These are phyloP conservation scores for Kryphioiulus occultus DNA, from an alignment of 2,888 invertebrate genomes.

Conservation along the genomic window DNA sequence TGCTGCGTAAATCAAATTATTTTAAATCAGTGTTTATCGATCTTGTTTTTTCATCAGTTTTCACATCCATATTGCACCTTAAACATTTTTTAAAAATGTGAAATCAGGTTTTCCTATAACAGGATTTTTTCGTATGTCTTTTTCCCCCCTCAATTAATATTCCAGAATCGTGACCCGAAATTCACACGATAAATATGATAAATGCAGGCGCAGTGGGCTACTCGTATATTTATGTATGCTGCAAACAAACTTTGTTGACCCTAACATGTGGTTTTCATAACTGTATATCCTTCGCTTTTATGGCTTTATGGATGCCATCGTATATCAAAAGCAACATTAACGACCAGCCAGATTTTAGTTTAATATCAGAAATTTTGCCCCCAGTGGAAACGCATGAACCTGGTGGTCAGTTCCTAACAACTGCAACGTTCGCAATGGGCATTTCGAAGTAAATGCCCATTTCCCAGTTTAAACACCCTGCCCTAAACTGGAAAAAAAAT, in stretches of 20 bases:
- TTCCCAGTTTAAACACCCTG: no score
- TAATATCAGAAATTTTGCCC: slow-evolving; percentile 8
- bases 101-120: neutral
- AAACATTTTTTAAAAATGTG: neutral
- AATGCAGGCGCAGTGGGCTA: neutral
- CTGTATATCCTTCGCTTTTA: slow-evolving; percentile 26
- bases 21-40: slow-evolving; percentile 20
- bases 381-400: neutral
- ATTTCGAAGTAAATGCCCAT: no score
- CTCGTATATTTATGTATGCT: neutral
- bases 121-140: neutral
- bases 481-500: no score
- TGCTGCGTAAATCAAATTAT: slow-evolving; percentile 37
- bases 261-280: slow-evolving; percentile 39
- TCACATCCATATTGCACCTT: neutral
- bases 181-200: slow-evolving; percentile 31
- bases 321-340: slow-evolving; percentile 27
- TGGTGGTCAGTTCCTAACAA: no score
- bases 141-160: neutral
- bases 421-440: no score
- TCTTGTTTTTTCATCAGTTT: neutral
- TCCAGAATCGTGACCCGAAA: slow-evolving; percentile 26
- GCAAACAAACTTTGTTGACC: slow-evolving; percentile 37
- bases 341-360: slow-evolving; percentile 3
- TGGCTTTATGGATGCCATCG: slow-evolving; percentile 9